Evolutionary conservation across 2,888 invertebrate species (phyloP).

Genomic region (Macrosoma leucophasiata): DNA sequence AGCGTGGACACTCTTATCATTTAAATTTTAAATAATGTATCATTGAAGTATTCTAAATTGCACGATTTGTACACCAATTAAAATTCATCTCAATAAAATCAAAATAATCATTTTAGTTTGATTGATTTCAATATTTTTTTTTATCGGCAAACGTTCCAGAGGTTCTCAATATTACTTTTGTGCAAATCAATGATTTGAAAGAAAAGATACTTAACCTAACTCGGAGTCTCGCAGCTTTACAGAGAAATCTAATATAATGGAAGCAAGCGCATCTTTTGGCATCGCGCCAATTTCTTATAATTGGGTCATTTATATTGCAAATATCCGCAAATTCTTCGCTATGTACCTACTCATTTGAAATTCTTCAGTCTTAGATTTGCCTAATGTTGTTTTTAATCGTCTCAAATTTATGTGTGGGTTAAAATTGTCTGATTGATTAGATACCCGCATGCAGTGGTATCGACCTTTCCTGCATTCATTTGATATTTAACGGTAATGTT

Average conservation of each 20-base stretch:
- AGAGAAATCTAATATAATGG: constrained; percentile 38
- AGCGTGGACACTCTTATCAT: not conserved
- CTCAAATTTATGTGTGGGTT: too few relatives aligned
- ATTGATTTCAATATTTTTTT: too few relatives aligned
- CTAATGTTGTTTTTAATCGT: too few relatives aligned
- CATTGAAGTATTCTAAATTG: constrained; percentile 4
- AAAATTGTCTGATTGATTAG: constrained; percentile 33
- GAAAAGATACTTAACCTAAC: not conserved
- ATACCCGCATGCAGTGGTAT: constrained; percentile 50
- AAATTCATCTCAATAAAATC: too few relatives aligned
- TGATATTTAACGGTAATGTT: constrained; percentile 40
- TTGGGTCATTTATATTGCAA: constrained; percentile 51
- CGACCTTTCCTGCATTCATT: constrained; percentile 44
- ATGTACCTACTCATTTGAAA: too few relatives aligned
- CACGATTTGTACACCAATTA: too few relatives aligned
- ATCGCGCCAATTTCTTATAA: constrained; percentile 49
- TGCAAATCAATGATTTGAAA: not conserved
- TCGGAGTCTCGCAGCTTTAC: constrained; percentile 11
- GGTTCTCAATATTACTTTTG: too few relatives aligned
- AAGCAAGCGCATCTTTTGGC: constrained; percentile 50
- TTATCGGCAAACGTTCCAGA: too few relatives aligned
- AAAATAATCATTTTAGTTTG: too few relatives aligned
- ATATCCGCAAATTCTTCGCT: constrained; percentile 40
- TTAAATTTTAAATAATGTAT: constrained; percentile 2
- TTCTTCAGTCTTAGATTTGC: too few relatives aligned